Base-by-base conservation (phyloP, 2,797 vertebrate species). In the Microctenopoma stevenorrisi region DNA sequence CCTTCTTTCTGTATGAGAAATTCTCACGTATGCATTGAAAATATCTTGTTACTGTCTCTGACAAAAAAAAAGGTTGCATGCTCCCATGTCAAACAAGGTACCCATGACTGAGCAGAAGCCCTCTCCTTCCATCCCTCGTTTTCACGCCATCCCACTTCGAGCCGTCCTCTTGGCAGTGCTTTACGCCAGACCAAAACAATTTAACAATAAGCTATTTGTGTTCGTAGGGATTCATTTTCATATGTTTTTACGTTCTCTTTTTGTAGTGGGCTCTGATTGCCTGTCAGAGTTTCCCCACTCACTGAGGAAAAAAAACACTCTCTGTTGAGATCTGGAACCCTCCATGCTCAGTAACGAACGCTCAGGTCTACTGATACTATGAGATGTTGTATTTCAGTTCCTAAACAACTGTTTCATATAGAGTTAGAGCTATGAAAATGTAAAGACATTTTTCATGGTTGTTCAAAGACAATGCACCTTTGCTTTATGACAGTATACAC, bases 151-250 rank as follows among this genome's bases (percentile, higher is more conserved):
- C 74, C 80, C 79, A 82, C 78, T 87, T 77, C 84, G 74, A 87
- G 73, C 73, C 47, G 65, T 78, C 66, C 57, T 83, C 68, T 91
- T 89, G 84, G 89, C 81, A 85, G 58, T 0, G 60, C 73, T 78
- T 58, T 16, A 43, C 1, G 64, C 79, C 88, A 89, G 82, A 90
- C 83, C 84, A 88, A 89, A 91, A 90, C 83, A 88, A 88, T 88
- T 90, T 74, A 73, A 80, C 83, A 88, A 90, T 76, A 82, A 83
- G 69, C 85, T 88, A 88, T 88, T 92, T 89, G 84, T 64, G 50
- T 86, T 90, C 18, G 49, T 50, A 66, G 46, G 79, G 70, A 85
- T 87, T 85, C 64, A 54, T 89, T 90, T 90, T 86, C 79, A 66
- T 77, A 89, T 87, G 79, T 90, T 91, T 89, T 89, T 70, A 62